phyloP scores from a whole-genome alignment of 1,140 invertebrate genomes.

The Propsilocerus akamusi region DNA sequence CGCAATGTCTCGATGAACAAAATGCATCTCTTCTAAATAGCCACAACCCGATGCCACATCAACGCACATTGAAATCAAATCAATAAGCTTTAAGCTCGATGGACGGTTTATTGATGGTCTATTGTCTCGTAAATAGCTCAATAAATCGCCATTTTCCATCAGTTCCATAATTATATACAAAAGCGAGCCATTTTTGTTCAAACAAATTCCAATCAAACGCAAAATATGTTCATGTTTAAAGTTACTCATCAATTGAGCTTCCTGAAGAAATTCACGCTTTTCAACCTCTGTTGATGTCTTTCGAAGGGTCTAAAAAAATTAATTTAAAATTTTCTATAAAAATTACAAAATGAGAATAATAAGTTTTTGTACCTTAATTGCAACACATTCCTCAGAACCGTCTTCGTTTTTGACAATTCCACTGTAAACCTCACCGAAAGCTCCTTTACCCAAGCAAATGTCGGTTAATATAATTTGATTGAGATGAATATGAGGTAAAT shows the following conservation, averaged over 20 bases:
- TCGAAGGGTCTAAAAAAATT: conserved; percentile 48
- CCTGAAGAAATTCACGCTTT: conserved; percentile 88
- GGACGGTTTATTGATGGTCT: conserved; percentile 32
- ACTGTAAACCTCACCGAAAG: conserved; percentile 95
- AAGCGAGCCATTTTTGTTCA: conserved; percentile 61
- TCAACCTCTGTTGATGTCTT: conserved; percentile 84
- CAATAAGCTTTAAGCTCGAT: conserved; percentile 48
- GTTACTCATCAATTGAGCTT: conserved; percentile 92
- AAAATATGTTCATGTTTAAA: conserved; percentile 94
- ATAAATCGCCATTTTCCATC: conserved; percentile 90
- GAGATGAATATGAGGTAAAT: conserved; percentile 1
- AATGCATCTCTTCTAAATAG: conserved; percentile 87
- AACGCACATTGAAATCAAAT: conserved; percentile 80
- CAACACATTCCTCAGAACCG: conserved; percentile 44
- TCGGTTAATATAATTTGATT: conserved; percentile 42
- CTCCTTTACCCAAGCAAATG: conserved; percentile 83
- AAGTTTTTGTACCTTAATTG: conserved; percentile 50
- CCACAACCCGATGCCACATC: conserved; percentile 86
- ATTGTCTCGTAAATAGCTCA: conserved; percentile 70
- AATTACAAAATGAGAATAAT: background rate
- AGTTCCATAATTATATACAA: conserved; percentile 89
- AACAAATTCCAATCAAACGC: conserved; percentile 77
- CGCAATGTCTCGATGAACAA: conserved; percentile 90
- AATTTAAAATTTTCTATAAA: background rate
- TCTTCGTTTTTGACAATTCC: conserved; percentile 52